phyloP scores from a whole-genome alignment of 2,797 vertebrate genomes.

The Hydrophis major region DNA sequence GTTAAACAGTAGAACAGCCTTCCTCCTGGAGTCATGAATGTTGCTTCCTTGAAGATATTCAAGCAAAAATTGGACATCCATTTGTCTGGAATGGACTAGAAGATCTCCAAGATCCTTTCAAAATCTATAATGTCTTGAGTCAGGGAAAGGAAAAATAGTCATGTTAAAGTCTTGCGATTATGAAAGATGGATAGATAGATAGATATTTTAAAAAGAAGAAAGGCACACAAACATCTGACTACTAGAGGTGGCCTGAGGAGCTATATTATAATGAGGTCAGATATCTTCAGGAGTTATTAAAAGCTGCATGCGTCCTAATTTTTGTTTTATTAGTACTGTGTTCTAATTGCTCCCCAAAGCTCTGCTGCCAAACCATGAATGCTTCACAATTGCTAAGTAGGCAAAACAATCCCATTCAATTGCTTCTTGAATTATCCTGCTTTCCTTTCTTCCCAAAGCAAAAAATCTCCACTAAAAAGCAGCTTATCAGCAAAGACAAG shows the following conservation, averaged over 20 bases:
- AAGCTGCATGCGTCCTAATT: conserved; percentile 29
- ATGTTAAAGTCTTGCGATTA: not conserved
- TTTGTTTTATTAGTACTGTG: conserved; percentile 31
- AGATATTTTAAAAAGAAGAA: not conserved
- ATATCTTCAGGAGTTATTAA: conserved; percentile 39
- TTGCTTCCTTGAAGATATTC: not conserved
- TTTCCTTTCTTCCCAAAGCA: conserved; percentile 26
- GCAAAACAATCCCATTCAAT: conserved; percentile 36
- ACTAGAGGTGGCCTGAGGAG: conserved; percentile 16
- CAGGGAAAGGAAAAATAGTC: not conserved
- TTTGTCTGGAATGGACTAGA: not conserved
- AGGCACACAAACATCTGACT: not conserved
- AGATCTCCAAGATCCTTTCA: not conserved
- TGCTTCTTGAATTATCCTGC: conserved; percentile 43
- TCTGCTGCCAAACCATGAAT: conserved; percentile 12
- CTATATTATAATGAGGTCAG: conserved; percentile 7
- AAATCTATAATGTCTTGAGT: not conserved
- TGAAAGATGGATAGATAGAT: not conserved
- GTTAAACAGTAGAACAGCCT: not conserved
- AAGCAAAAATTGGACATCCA: not conserved
- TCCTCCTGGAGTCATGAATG: not conserved
- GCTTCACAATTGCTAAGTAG: conserved; percentile 15
- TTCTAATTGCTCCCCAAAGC: conserved; percentile 33
- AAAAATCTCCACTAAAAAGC: conserved; percentile 49
- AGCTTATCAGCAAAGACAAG: conserved; percentile 43